phyloP scores from a whole-genome alignment of 2,888 invertebrate genomes.

The Onchidella celtica region DNA sequence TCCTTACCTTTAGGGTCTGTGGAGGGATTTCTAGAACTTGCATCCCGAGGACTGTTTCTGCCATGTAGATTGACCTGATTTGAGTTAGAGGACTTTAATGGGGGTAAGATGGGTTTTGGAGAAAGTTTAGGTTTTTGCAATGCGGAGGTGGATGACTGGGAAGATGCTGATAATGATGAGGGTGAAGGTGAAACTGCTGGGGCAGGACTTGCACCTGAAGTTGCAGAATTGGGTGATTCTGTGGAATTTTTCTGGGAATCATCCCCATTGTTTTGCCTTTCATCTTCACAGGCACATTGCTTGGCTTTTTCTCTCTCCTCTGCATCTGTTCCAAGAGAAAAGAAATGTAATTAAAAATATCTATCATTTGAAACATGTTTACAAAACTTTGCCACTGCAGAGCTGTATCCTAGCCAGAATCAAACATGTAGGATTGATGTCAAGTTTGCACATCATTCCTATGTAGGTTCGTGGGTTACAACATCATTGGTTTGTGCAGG shows the following conservation, averaged over 20 bases:
- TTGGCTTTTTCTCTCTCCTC: constrained; percentile 45
- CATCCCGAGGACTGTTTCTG: constrained; percentile 23
- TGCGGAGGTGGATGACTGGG: not conserved
- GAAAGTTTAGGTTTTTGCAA: constrained; percentile 34
- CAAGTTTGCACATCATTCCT: too few species aligned
- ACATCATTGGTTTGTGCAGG: too few species aligned
- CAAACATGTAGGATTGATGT: too few species aligned
- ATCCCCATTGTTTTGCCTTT: constrained; percentile 19
- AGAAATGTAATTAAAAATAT: constrained; percentile 32
- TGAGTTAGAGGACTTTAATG: not conserved
- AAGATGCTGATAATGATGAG: constrained; percentile 13
- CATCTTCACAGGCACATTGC: constrained; percentile 33
- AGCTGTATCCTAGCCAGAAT: too few species aligned
- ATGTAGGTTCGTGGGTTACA: too few species aligned
- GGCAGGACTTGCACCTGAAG: not conserved
- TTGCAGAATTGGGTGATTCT: not conserved
- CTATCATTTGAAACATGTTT: constrained; percentile 38
- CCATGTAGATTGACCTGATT: not conserved
- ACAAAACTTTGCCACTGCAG: not conserved
- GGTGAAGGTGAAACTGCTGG: not conserved
- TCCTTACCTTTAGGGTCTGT: constrained; percentile 37
- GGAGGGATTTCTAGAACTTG: not conserved
- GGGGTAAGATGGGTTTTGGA: constrained; percentile 32
- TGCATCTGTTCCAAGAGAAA: constrained; percentile 38
- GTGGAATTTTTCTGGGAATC: constrained; percentile 4